Conservation (phyloP, 2,797 vertebrate genomes). For the Bryconaethiops microstoma region DNA sequence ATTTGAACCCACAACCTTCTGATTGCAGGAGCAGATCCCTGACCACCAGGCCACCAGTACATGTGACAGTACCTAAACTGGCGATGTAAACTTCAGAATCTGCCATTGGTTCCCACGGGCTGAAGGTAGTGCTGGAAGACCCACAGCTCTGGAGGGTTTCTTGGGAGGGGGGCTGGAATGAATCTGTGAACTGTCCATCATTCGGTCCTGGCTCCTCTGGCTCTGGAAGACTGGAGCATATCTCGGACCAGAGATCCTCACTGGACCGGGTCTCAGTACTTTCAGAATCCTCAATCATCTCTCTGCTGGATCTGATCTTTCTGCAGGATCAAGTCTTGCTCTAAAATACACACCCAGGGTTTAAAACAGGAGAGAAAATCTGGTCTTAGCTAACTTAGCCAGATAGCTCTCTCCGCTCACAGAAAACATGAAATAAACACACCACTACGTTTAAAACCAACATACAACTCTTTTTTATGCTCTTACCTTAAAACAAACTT, state of each 20-base stretch:
- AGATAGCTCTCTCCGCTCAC: neutral
- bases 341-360: neutral
- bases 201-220: slow-evolving; percentile 59
- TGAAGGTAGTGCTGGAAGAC: slow-evolving; percentile 40
- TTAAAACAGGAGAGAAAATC: neutral
- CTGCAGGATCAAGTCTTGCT: neutral
- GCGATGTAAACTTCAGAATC: slow-evolving; percentile 94
- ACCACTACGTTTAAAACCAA: neutral
- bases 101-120: slow-evolving; percentile 89
- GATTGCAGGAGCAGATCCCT: too few relatives aligned
- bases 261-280: slow-evolving; percentile 73
- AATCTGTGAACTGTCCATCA: slow-evolving; percentile 82
- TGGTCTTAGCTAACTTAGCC: neutral
- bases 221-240: slow-evolving; percentile 85
- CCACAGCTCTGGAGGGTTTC: slow-evolving; percentile 49
- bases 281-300: slow-evolving; percentile 86
- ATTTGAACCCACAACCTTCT: too few relatives aligned
- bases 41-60: too few relatives aligned
- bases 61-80: slow-evolving; percentile 83
- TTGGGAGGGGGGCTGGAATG: slow-evolving; percentile 75
- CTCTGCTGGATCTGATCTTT: slow-evolving; percentile 41
- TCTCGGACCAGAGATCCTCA: slow-evolving; percentile 91
- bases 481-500: slow-evolving; percentile 46
- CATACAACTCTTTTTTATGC: neutral
- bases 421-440: neutral